Evolutionary conservation across 2,113 vertebrate species (phyloP).

Genomic region (Sigmodon hispidus): DNA sequence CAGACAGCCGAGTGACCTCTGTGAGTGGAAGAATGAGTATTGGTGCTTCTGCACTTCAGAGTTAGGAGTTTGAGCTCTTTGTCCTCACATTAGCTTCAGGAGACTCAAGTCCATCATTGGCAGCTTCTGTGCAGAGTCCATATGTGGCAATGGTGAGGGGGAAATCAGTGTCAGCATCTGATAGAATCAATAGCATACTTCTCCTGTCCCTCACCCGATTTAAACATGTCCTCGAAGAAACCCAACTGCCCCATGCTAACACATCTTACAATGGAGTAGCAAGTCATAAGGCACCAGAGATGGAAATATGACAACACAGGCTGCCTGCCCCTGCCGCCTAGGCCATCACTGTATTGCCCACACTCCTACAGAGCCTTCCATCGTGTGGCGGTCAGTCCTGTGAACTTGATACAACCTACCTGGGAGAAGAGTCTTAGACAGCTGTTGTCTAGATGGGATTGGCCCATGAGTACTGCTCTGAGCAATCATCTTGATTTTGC

Average conservation of each 20-base stretch:
- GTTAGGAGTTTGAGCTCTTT: not conserved
- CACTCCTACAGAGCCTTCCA: accelerated
- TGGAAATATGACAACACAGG: too few species aligned
- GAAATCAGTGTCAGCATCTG: not conserved
- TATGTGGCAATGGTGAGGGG: not conserved
- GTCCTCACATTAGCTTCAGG: not conserved
- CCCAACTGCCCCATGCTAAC: accelerated
- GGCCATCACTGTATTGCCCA: not conserved
- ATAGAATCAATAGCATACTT: not conserved
- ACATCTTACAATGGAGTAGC: not conserved
- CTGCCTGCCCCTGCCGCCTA: too few species aligned
- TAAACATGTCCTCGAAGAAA: accelerated
- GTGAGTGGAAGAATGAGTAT: not conserved
- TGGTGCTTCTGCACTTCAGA: not conserved
- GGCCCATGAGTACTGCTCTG: not conserved
- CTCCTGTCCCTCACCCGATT: not conserved
- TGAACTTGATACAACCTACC: not conserved
- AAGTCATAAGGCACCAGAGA: not conserved
- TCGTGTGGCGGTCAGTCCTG: not conserved
- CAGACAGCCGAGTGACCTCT: not conserved
- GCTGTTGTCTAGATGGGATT: too few species aligned
- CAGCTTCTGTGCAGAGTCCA: not conserved
- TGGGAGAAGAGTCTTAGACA: not conserved
- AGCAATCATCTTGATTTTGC: too few species aligned
- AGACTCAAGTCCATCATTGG: not conserved